Percentiles rank a stretch among this genome's conserved stretches.
phyloP scores from a whole-genome alignment of 2,797 vertebrate genomes.

The Hippocampus kuda region DNA sequence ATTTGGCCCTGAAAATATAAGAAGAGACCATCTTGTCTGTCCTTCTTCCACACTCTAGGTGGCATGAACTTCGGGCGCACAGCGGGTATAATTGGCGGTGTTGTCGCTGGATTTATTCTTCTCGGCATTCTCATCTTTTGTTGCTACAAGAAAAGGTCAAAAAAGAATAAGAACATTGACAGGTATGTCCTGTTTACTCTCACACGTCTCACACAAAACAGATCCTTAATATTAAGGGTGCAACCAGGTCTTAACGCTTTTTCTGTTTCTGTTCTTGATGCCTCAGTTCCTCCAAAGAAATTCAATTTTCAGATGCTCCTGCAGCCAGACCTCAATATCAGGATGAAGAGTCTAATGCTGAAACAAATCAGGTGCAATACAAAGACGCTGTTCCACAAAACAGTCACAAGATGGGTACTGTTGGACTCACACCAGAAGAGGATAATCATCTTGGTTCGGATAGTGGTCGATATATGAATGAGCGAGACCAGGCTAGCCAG shows the following conservation, averaged over 20 bases:
- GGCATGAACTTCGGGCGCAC: conserved; percentile 76
- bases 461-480: conserved; percentile 14
- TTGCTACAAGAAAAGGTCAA: conserved; percentile 65
- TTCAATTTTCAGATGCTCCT: conserved; percentile 32
- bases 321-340: conserved; percentile 24
- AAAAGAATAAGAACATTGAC: conserved; percentile 49
- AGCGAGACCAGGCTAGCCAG: conserved; percentile 24
- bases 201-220: background rate
- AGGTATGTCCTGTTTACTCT: conserved; percentile 61
- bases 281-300: conserved; percentile 36
- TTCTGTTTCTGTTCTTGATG: conserved; percentile 1
- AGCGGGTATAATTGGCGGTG: conserved; percentile 67
- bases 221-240: background rate
- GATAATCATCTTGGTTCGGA: conserved; percentile 31
- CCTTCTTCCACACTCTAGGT: conserved; percentile 49
- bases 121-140: conserved; percentile 70
- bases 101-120: conserved; percentile 61
- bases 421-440: conserved; percentile 24
- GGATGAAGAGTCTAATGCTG: conserved; percentile 28
- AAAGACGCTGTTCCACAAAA: conserved; percentile 22
- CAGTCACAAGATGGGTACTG: background rate
- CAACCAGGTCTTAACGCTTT: background rate
- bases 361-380: conserved; percentile 24
- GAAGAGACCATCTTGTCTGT: background rate
- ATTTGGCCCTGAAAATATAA: background rate